A percentile compares a stretch with the other conserved stretches of the same genome.
phyloP scores from a whole-genome alignment of 2,113 vertebrate genomes.

The Tinamus guttatus region DNA sequence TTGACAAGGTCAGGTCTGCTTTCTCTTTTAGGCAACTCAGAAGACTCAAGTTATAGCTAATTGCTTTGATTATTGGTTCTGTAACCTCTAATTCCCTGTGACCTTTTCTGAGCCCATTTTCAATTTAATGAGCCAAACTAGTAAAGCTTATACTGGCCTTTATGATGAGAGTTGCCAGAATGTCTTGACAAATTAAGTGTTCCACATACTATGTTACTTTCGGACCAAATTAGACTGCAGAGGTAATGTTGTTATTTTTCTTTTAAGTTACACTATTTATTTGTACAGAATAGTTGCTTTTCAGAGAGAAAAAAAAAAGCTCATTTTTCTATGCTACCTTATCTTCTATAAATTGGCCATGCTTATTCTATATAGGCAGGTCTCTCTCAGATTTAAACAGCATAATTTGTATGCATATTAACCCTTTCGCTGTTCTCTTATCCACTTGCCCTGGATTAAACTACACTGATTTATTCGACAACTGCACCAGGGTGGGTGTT shows the following conservation, averaged over 20 bases:
- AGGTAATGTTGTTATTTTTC: slow-evolving; percentile 27
- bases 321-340: not conserved
- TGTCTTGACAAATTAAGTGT: slow-evolving; percentile 60
- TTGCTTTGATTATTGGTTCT: slow-evolving; percentile 73
- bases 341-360: not conserved
- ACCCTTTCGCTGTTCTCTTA: not conserved
- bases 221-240: slow-evolving; percentile 12
- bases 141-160: slow-evolving; percentile 60
- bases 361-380: not conserved
- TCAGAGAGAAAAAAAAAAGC: not conserved
- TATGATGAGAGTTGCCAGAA: slow-evolving; percentile 53
- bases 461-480: not conserved
- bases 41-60: slow-evolving; percentile 65
- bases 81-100: slow-evolving; percentile 61
- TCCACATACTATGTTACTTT: not conserved
- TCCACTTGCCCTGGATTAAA: not conserved
- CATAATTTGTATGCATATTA: not conserved
- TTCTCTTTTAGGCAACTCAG: slow-evolving; percentile 54
- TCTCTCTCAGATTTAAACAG: not conserved
- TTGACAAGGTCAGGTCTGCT: slow-evolving; percentile 44
- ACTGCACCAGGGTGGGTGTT: not conserved
- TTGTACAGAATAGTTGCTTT: slow-evolving; percentile 34
- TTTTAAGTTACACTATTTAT: slow-evolving; percentile 45
- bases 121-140: slow-evolving; percentile 68
- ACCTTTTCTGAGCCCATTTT: slow-evolving; percentile 67